phyloP scores from a whole-genome alignment of 1,140 invertebrate species.

The Drusus annulatus region DNA sequence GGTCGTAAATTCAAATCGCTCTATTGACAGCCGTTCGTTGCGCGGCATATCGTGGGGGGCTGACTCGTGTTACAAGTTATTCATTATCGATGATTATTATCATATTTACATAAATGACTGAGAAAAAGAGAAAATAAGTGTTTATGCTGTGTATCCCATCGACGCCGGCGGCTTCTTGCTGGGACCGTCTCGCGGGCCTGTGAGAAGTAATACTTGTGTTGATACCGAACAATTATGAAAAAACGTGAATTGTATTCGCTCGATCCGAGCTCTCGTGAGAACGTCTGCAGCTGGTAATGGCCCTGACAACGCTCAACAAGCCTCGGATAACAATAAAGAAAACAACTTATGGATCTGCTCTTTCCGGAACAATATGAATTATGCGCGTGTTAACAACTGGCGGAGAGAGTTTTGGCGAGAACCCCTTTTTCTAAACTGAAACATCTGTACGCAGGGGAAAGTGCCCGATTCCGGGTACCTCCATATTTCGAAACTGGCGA shows the following conservation, averaged over 20 bases:
- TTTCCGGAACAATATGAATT: conserved; percentile 44
- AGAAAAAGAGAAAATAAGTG: conserved; percentile 45
- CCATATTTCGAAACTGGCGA: too few species aligned
- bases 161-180: conserved; percentile 17
- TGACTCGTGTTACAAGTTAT: background rate
- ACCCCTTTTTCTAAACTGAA: background rate
- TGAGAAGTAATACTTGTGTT: conserved; percentile 14
- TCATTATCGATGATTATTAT: conserved; percentile 27
- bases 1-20: too few species aligned
- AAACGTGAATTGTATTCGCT: conserved; percentile 45
- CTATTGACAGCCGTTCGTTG: too few species aligned
- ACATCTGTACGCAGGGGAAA: too few species aligned
- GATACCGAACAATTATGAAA: conserved; percentile 43
- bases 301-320: conserved; percentile 23
- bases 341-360: conserved; percentile 17
- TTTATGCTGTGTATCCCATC: conserved; percentile 44
- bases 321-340: conserved; percentile 24
- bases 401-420: conserved; percentile 38
- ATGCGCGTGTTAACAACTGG: conserved; percentile 25
- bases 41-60: background rate
- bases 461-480: too few species aligned
- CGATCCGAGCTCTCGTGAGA: conserved; percentile 33
- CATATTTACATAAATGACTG: conserved; percentile 22
- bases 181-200: conserved; percentile 11
- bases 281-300: background rate